These are phyloP conservation scores for Thunnus albacares DNA, from an alignment of 2,797 vertebrate genomes.

Conservation along the genomic window DNA sequence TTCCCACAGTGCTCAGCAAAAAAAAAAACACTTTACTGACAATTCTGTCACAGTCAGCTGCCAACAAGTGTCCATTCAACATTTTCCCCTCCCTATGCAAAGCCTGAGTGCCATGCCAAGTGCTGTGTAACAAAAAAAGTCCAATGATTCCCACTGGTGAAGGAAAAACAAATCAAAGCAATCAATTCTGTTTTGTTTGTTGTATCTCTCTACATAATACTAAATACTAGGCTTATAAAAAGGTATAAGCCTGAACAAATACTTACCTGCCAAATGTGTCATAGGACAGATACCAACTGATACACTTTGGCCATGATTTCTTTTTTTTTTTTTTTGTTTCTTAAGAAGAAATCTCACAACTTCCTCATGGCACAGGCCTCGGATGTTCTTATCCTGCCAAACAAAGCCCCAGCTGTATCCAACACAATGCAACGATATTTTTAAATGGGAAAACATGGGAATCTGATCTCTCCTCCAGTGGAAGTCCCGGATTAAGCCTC, in stretches of 20 bases:
- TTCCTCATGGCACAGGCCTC: slow-evolving; percentile 66
- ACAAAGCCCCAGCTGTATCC: slow-evolving; percentile 73
- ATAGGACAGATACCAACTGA: background rate
- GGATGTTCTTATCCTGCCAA: slow-evolving; percentile 60
- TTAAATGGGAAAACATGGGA: slow-evolving; percentile 69
- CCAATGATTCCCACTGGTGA: slow-evolving; percentile 18
- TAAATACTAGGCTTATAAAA: background rate
- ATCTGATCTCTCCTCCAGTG: slow-evolving; percentile 64
- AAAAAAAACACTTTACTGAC: slow-evolving; percentile 36
- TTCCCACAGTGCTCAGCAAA: slow-evolving; percentile 81
- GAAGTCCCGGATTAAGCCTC: slow-evolving; percentile 51
- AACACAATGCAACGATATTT: slow-evolving; percentile 75
- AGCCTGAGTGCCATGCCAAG: slow-evolving; percentile 9
- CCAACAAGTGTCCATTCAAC: slow-evolving; percentile 67
- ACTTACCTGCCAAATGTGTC: background rate
- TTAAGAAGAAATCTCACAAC: slow-evolving; percentile 34
- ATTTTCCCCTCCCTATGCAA: slow-evolving; percentile 52
- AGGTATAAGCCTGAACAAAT: background rate
- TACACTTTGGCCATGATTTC: background rate
- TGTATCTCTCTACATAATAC: background rate
- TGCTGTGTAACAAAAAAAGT: slow-evolving; percentile 22
- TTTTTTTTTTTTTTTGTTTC: background rate
- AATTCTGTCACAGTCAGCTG: slow-evolving; percentile 63
- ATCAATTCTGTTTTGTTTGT: background rate
- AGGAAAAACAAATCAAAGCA: background rate